Base-by-base conservation (phyloP, 2,797 vertebrate genomes). In the Petrocephalus schoutedeni region DNA sequence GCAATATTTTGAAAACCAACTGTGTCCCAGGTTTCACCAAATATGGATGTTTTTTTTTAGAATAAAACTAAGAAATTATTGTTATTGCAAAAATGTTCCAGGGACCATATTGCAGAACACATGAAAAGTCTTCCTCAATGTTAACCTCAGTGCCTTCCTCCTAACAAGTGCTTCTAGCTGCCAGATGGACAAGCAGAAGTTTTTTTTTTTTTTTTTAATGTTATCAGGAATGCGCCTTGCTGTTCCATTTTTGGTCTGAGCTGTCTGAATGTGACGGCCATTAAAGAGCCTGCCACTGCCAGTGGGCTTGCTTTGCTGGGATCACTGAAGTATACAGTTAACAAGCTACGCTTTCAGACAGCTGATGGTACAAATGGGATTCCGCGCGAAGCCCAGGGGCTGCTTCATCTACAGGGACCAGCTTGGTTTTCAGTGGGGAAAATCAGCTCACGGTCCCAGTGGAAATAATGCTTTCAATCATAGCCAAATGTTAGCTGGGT, bases 291-390 rank as follows among this genome's bases (percentile, higher is more conserved):
- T 90, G 87, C 91, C 14, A 45, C 91, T 91, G 92, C 92, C 88
- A 23, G 90, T 91, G 92, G 92, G 91, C 91, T 90, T 89, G 80
- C 90, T 77, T 32, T 54, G 23, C 64, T 32, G 53, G 88, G 91
- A 89, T 92, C 88, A 83, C 90, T 91, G 91, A 91, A 92, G 92
- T 90, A 90, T 88, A 93, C 92, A 74, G 91, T 91, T 95, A 94
- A 95, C 93, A 95, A 95, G 94, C 94, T 94, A 92, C 91, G 92
- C 91, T 88, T 92, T 93, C 92, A 94, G 91, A 94, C 93, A 94
- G 91, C 91, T 93, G 90, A 93, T 90, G 92, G 92, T 92, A 92
- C 93, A 94, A 94, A 94, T 94, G 92, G 92, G 93, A 91, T 91
- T 92, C 92, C 90, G 91, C 90, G 91, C 91, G 88, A 92, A 87